Base-by-base conservation (phyloP, 2,888 invertebrate species). In the Rhingia campestris region DNA sequence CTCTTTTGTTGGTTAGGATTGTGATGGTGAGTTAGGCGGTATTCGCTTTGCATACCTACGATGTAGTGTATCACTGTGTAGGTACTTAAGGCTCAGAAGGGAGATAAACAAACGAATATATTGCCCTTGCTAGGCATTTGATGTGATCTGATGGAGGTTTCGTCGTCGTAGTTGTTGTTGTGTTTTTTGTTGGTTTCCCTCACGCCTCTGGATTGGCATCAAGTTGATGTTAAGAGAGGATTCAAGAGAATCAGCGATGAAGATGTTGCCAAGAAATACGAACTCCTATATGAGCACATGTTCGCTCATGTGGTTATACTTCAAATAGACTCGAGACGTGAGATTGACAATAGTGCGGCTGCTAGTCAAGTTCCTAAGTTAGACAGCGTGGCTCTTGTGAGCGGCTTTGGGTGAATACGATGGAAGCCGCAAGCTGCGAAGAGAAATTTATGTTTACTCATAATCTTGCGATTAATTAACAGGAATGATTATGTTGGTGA, bases 171-270 rank as follows among this genome's bases (percentile, higher is more conserved):
- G 39, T 3, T 43, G 66, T 53, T 30, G 54, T 56, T 54, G 69
- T 69, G 69, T 69, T 69, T 70, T 70, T 74, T 54, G 58, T 69
- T 70, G 49, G 74, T 63, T 80, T 80, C 69, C 74, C 74, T 70
- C 43, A 59, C 63, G 69, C 70, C 75, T 75, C 64, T 84, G 67
- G 76, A 76, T 85, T 81, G 75, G 66, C 75, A 80, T 77, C 30
- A 67, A 84, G 81, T 66, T 81, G 67, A 81, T 85, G 69, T 85
- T 75, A 85, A 85, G 85, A 85, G 85, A 85, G 58, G 53, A 85
- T 85, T 85, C 75, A 85, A 85, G 85, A 85, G 81, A 81, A 63
- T 58, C 69, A 54, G 14, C 59, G 67, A 84, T 80, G 74, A 80
- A 84, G 84, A 84, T 80, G 74, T 84, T 84, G 54, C 51, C 58